A percentile compares a stretch with the other conserved stretches of the same genome.
These are phyloP conservation scores for Chalcis sispes DNA, from an alignment of 2,888 invertebrate species.

Conservation along the genomic window DNA sequence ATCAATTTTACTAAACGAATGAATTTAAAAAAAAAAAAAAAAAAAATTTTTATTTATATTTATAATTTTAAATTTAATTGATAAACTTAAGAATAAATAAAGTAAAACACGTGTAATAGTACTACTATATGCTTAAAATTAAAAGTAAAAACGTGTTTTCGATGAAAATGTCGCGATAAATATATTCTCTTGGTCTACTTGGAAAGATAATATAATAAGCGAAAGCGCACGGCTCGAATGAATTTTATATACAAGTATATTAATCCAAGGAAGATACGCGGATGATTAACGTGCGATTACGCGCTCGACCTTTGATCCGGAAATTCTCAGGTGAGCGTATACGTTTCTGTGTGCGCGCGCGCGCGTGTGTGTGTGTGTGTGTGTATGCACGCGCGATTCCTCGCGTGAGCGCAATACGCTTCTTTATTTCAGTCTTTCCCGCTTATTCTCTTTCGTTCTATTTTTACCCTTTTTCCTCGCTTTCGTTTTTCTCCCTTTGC, in stretches of 20 bases:
- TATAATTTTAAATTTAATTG: no score
- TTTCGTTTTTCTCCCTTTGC: no score
- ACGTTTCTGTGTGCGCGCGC: constrained; percentile 9
- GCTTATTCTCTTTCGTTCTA: background rate
- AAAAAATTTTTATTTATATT: no score
- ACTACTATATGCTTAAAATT: background rate
- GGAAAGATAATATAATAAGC: no score
- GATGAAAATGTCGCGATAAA: constrained; percentile 8
- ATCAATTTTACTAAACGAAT: no score
- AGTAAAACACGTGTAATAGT: background rate
- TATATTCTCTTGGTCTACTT: no score
- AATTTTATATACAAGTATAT: no score
- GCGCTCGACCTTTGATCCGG: constrained; percentile 39
- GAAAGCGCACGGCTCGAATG: no score
- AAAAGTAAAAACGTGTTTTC: constrained; percentile 35
- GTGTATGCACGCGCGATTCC: constrained; percentile 1
- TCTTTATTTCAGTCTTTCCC: background rate
- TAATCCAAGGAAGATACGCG: no score
- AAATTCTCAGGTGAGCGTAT: constrained; percentile 1
- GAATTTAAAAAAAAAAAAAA: no score
- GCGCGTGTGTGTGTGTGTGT: background rate
- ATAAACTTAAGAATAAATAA: no score
- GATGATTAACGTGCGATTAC: constrained; percentile 20
- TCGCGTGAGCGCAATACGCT: no score
- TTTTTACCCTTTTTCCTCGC: background rate